Conservation (phyloP, 2,888 invertebrate genomes). For the Meteorus colon region DNA sequence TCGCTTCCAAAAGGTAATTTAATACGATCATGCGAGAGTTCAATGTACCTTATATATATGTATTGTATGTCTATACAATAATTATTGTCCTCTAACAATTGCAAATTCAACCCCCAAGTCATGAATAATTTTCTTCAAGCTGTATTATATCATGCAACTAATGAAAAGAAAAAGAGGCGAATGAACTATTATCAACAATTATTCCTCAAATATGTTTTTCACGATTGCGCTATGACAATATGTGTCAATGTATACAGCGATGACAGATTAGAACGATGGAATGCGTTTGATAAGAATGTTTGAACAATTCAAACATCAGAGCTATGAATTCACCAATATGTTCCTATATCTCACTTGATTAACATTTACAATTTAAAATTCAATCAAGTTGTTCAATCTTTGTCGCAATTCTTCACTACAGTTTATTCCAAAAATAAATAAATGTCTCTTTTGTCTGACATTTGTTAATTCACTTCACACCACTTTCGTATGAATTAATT, state of each 20-base stretch:
- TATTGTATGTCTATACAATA: neutral
- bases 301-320: neutral
- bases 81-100: neutral
- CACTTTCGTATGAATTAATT: too few species aligned
- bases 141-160: neutral
- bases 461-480: too few species aligned
- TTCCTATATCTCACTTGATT: too few species aligned
- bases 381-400: too few species aligned
- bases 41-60: conserved; percentile 23
- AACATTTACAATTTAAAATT: too few species aligned
- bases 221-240: neutral
- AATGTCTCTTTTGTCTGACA: too few species aligned
- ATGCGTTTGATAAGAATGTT: neutral
- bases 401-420: too few species aligned
- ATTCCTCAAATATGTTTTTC: too few species aligned
- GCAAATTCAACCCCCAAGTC: neutral
- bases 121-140: neutral
- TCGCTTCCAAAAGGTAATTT: conserved; percentile 33
- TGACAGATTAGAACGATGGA: neutral
- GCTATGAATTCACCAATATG: too few species aligned
- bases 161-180: too few species aligned
- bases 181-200: too few species aligned
- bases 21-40: conserved; percentile 42
- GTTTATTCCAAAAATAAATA: too few species aligned
- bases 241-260: neutral